These are phyloP conservation scores for Trogon melanurus DNA, from an alignment of 2,113 vertebrate genomes.

Conservation along the genomic window DNA sequence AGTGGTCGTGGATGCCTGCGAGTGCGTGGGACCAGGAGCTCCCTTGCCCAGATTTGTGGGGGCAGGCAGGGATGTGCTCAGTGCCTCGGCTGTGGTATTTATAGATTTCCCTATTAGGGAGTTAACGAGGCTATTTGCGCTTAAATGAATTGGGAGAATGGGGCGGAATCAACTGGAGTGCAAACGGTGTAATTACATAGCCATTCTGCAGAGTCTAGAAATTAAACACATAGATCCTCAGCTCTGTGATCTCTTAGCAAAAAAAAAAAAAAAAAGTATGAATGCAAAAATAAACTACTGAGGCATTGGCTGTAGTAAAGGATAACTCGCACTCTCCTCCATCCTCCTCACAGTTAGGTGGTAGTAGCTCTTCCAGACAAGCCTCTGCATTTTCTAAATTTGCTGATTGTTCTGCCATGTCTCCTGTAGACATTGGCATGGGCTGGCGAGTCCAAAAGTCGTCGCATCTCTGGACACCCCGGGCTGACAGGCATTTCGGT, in stretches of 20 bases:
- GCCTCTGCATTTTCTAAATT: neutral
- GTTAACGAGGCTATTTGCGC: neutral
- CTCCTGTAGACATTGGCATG: neutral
- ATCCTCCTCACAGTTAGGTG: neutral
- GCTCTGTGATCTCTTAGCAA: neutral
- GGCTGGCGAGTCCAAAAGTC: neutral
- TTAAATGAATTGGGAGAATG: constrained; percentile 9
- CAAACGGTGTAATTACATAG: constrained; percentile 24
- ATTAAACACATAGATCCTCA: constrained; percentile 10
- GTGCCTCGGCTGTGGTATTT: neutral
- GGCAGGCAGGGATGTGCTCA: neutral
- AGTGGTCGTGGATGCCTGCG: fast-evolving
- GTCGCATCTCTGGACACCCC: neutral
- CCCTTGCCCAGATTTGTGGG: neutral
- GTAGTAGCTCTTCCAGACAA: neutral
- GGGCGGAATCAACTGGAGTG: neutral
- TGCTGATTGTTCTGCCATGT: neutral
- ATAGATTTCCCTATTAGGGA: neutral
- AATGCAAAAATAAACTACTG: neutral
- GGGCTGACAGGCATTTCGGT: neutral
- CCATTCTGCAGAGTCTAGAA: neutral
- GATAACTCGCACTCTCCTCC: neutral
- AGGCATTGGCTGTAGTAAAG: neutral
- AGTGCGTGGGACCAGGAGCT: fast-evolving
- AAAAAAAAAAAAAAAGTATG: neutral